These are phyloP conservation scores for Pachyuromys duprasi DNA, from an alignment of 2,797 vertebrate genomes.

Conservation along the genomic window DNA sequence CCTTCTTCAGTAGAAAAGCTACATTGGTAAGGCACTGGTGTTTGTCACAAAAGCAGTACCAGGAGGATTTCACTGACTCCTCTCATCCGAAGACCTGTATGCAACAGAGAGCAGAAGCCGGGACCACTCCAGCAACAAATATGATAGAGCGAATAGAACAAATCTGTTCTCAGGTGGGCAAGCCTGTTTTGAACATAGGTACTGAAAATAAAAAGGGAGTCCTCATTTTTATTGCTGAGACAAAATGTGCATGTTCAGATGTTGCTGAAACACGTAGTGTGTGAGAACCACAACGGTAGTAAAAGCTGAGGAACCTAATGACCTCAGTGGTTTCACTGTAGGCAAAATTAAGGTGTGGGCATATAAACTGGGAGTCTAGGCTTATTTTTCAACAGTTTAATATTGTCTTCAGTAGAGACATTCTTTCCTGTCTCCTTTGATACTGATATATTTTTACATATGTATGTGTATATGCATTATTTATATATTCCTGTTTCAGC, in stretches of 20 bases:
- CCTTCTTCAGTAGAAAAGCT: conserved; percentile 55
- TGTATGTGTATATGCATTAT: not conserved
- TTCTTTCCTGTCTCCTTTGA: not conserved
- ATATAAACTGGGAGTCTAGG: not conserved
- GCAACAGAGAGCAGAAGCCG: conserved; percentile 46
- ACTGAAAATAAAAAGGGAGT: conserved; percentile 45
- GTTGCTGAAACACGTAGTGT: not conserved
- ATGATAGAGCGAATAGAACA: not conserved
- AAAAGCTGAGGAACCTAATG: not conserved
- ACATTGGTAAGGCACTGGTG: conserved; percentile 83
- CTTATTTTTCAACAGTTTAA: not conserved
- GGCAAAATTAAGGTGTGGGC: not conserved
- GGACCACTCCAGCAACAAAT: conserved; percentile 14
- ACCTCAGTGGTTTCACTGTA: not conserved
- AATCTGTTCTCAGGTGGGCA: not conserved
- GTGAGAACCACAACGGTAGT: not conserved
- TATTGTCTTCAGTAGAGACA: not conserved
- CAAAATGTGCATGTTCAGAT: not conserved
- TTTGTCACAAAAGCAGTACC: conserved; percentile 70
- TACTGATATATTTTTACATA: not conserved
- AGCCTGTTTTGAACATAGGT: conserved; percentile 4
- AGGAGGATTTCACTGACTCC: not conserved
- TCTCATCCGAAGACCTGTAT: conserved; percentile 48
- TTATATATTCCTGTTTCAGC: not conserved
- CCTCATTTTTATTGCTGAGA: conserved; percentile 38